Percentiles rank a stretch among this genome's conserved stretches.
phyloP scores from a whole-genome alignment of 2,797 vertebrate species.

The Phalanger gymnotis region DNA sequence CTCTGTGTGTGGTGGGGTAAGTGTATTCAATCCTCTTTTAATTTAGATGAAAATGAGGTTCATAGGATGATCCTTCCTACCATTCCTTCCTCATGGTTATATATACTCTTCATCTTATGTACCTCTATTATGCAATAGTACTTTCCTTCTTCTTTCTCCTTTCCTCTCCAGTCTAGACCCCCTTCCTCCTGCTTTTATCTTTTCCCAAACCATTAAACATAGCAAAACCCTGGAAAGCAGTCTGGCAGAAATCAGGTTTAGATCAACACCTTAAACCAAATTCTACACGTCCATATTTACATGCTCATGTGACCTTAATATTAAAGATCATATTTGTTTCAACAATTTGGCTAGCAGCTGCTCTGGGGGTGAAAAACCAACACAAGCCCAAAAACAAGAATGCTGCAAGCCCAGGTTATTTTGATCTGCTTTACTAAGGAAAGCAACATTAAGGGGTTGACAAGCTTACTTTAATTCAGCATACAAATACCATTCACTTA shows the following conservation, averaged over 20 bases:
- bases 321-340: not conserved
- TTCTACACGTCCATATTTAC: not conserved
- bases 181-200: not conserved
- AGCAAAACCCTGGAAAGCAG: not conserved
- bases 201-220: not conserved
- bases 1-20: too few species aligned
- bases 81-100: not conserved
- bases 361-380: too few species aligned
- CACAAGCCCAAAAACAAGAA: too few species aligned
- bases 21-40: too few species aligned
- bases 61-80: not conserved
- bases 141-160: not conserved
- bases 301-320: not conserved
- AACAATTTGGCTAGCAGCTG: too few species aligned
- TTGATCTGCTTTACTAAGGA: too few species aligned
- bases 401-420: too few species aligned
- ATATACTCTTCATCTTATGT: not conserved
- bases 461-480: too few species aligned
- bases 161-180: not conserved
- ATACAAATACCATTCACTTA: too few species aligned
- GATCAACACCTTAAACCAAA: not conserved
- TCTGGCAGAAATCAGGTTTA: not conserved
- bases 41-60: too few species aligned
- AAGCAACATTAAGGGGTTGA: too few species aligned
- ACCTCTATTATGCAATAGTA: not conserved